phyloP scores from a whole-genome alignment of 2,113 vertebrate species.

The Hippocampus abdominalis region DNA sequence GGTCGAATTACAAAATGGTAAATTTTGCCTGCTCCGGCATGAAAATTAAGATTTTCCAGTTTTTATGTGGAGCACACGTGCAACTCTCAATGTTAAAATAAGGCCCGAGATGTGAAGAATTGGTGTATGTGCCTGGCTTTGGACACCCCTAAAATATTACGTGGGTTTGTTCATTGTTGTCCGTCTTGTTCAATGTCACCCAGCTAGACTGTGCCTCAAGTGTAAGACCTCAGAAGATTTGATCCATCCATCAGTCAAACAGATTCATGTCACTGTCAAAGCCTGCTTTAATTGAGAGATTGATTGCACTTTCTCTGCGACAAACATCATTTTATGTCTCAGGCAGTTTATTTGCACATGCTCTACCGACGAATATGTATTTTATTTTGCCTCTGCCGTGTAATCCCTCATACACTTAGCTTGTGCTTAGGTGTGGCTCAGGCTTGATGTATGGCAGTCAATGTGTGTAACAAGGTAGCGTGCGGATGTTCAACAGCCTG shows the following conservation, averaged over 20 bases:
- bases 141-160: background rate
- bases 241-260: constrained; percentile 38
- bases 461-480: constrained; percentile 41
- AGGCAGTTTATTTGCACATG: constrained; percentile 31
- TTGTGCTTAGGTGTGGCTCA: constrained; percentile 31
- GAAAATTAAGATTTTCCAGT: too few species aligned
- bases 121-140: background rate
- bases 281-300: constrained; percentile 50
- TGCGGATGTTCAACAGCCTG: constrained; percentile 66
- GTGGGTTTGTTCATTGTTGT: constrained; percentile 18
- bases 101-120: background rate
- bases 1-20: too few species aligned
- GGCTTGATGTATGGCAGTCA: constrained; percentile 59
- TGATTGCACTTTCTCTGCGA: constrained; percentile 40
- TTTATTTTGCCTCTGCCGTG: constrained; percentile 46
- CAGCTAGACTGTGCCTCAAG: constrained; percentile 16
- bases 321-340: constrained; percentile 10
- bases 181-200: constrained; percentile 28
- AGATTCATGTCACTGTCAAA: constrained; percentile 40
- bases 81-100: too few species aligned
- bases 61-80: too few species aligned
- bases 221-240: constrained; percentile 24
- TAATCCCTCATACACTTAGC: constrained; percentile 55
- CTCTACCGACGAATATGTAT: constrained; percentile 53
- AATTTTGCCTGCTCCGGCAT: too few species aligned